These are phyloP conservation scores for Arctopsyche grandis DNA, from an alignment of 1,140 invertebrate genomes.

Conservation along the genomic window DNA sequence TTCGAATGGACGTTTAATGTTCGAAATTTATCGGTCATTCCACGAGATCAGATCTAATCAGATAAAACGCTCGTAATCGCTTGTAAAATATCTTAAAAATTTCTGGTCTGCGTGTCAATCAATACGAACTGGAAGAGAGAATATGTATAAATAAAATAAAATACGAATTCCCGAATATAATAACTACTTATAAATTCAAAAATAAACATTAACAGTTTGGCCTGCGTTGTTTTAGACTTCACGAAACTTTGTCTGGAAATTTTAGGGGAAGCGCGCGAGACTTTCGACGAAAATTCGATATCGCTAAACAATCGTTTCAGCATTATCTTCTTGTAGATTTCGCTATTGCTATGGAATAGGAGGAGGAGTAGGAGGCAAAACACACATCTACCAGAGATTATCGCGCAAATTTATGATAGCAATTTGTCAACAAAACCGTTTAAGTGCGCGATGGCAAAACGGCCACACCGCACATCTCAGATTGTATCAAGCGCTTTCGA, in stretches of 20 bases:
- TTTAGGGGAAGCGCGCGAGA: not conserved
- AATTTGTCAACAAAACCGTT: conserved; percentile 53
- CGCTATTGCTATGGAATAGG: conserved; percentile 24
- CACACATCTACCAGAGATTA: conserved; percentile 51
- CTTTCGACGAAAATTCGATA: conserved; percentile 16
- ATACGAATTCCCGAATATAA: not conserved
- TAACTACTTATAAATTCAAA: not conserved
- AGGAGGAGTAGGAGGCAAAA: conserved; percentile 47
- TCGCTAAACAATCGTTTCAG: conserved; percentile 27
- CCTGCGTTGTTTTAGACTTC: not conserved
- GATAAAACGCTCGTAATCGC: conserved; percentile 3
- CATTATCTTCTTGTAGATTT: conserved; percentile 39
- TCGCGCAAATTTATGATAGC: conserved; percentile 51
- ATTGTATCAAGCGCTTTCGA: conserved; percentile 51
- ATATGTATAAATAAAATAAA: not conserved
- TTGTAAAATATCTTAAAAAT: conserved; percentile 1
- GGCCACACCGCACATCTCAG: conserved; percentile 48
- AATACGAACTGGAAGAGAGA: not conserved
- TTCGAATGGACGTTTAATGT: not conserved
- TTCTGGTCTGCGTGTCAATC: not conserved
- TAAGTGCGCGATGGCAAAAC: conserved; percentile 46
- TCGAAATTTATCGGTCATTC: not conserved
- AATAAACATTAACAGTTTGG: not conserved
- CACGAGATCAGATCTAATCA: not conserved
- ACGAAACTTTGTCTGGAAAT: not conserved